These are phyloP conservation scores for Daubentonia madagascariensis DNA, from an alignment of 2,113 vertebrate genomes.

Conservation along the genomic window DNA sequence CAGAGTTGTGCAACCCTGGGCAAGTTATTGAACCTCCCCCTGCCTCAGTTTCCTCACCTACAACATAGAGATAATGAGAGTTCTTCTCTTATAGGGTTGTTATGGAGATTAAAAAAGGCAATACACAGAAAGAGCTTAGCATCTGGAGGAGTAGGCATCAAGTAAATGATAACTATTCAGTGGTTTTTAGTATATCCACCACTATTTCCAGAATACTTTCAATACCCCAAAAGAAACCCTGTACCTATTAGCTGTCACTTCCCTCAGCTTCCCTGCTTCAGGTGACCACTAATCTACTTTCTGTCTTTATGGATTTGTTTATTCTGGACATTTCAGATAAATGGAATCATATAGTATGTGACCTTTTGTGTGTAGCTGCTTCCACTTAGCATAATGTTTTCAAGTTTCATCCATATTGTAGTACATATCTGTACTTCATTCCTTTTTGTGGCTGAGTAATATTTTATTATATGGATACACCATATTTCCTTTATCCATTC, in stretches of 20 bases:
- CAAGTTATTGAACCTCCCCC: neutral
- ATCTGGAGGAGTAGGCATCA: neutral
- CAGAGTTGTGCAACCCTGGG: neutral
- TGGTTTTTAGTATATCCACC: neutral
- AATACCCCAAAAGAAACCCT: neutral
- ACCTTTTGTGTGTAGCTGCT: neutral
- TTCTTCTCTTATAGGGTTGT: neutral
- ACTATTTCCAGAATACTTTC: neutral
- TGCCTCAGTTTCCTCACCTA: neutral
- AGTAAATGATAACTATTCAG: neutral
- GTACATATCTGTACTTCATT: neutral
- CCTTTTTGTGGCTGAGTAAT: constrained; percentile 8
- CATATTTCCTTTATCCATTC: neutral
- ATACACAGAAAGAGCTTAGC: neutral
- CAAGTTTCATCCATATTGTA: neutral
- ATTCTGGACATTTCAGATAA: neutral
- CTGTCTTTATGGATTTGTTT: neutral
- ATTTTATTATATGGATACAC: neutral
- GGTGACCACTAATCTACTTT: neutral
- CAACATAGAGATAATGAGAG: no score
- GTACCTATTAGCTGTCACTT: neutral
- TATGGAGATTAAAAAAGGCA: neutral
- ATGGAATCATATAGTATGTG: neutral
- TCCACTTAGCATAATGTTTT: neutral
- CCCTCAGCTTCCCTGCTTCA: neutral